Percentiles rank a stretch among this genome's conserved stretches.
These are phyloP conservation scores for Dugesia japonica DNA, from an alignment of 2,888 invertebrate species.

Conservation along the genomic window DNA sequence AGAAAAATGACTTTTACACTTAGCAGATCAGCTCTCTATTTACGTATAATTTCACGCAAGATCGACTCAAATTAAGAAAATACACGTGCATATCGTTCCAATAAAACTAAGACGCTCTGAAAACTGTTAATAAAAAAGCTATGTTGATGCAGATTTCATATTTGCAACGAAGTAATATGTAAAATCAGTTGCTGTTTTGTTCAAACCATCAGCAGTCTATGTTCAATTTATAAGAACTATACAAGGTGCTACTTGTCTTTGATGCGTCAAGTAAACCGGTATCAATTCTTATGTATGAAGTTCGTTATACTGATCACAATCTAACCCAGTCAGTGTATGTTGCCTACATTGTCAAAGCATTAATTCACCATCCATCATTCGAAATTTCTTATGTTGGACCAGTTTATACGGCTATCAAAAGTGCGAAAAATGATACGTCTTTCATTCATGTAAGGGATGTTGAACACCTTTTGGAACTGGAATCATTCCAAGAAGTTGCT, in stretches of 20 bases:
- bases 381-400: conserved; percentile 44
- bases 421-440: conserved; percentile 40
- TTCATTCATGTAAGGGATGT: conserved; percentile 40
- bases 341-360: not conserved
- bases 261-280: not conserved
- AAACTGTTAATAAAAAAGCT: not conserved
- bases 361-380: not conserved
- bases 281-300: not conserved
- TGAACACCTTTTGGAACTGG: conserved; percentile 36
- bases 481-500: conserved; percentile 36
- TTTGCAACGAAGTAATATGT: not conserved
- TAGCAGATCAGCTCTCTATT: conserved; percentile 12
- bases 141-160: conserved; percentile 4
- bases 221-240: not conserved
- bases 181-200: not conserved
- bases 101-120: not conserved
- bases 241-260: not conserved
- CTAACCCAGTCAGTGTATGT: not conserved
- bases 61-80: conserved; percentile 6
- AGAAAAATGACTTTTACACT: not conserved
- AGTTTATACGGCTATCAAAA: conserved; percentile 45
- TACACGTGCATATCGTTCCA: not conserved
- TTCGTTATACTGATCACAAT: not conserved
- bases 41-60: not conserved
- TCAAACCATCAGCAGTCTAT: conserved; percentile 4